These are phyloP conservation scores for Spilogale gracilis DNA, from an alignment of 2,113 vertebrate genomes.

Conservation along the genomic window DNA sequence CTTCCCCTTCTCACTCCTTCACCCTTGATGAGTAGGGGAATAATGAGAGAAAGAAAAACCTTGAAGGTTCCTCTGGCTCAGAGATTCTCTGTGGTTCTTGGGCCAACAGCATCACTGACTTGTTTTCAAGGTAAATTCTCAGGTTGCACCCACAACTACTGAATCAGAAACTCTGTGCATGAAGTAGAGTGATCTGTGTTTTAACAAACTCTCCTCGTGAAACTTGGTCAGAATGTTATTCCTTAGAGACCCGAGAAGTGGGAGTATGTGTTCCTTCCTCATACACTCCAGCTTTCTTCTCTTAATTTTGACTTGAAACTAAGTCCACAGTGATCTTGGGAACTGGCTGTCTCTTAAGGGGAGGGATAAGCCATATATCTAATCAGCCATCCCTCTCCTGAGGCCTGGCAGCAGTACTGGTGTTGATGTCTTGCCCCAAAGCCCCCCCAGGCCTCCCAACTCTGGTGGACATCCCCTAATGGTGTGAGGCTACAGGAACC, in stretches of 20 bases:
- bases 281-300: not conserved
- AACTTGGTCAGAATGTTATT: not conserved
- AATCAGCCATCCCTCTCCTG: not conserved
- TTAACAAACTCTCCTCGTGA: not conserved
- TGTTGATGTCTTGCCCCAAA: not conserved
- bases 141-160: fast-evolving
- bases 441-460: not conserved
- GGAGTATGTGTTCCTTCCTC: not conserved
- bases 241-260: not conserved
- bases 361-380: fast-evolving
- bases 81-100: not conserved
- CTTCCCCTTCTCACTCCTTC: too few relatives aligned
- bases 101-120: not conserved
- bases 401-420: not conserved
- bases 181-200: not conserved
- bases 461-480: not conserved
- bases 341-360: not conserved
- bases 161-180: not conserved
- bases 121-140: not conserved
- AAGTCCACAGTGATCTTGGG: not conserved
- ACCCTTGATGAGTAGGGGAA: not conserved
- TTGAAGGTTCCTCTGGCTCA: not conserved
- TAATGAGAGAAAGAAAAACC: not conserved
- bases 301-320: not conserved
- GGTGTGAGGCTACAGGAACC: fast-evolving